A percentile compares a stretch with the other conserved stretches of the same genome.
Conservation (phyloP, 2,113 vertebrate genomes). For the Strigops habroptila region DNA sequence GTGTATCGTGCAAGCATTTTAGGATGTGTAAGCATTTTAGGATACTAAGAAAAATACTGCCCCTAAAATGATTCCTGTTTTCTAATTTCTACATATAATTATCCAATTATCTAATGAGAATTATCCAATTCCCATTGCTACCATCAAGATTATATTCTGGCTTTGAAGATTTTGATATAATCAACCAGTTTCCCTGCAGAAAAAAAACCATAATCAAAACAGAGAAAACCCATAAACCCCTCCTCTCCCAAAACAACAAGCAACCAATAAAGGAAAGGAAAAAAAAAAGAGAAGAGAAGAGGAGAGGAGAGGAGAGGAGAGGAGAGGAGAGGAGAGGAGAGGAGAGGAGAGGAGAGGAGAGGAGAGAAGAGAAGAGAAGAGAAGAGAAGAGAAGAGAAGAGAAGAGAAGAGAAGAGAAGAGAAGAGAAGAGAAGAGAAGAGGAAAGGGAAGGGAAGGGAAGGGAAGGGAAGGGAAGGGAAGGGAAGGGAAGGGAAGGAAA, state of each 20-base stretch:
- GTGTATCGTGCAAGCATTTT: not conserved
- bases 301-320: too few species aligned
- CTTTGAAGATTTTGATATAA: not conserved
- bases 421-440: too few species aligned
- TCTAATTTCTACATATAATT: not conserved
- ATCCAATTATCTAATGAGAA: not conserved
- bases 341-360: too few species aligned
- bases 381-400: too few species aligned
- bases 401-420: too few species aligned
- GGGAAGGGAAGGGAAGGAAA: too few species aligned
- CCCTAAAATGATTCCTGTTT: not conserved
- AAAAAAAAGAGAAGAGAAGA: too few species aligned
- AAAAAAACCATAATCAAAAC: not conserved
- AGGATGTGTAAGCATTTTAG: not conserved
- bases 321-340: too few species aligned
- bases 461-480: too few species aligned
- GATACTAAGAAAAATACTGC: not conserved
- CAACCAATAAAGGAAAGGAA: not conserved
- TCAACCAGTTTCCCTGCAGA: not conserved
- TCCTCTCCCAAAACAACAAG: not conserved
- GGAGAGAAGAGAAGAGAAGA: too few species aligned
- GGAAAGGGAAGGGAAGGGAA: too few species aligned
- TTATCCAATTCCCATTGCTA: not conserved
- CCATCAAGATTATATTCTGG: not conserved
- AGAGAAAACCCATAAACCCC: fast-evolving